phyloP scores from a whole-genome alignment of 1,140 invertebrate genomes.

The Temnothorax nylanderi region DNA sequence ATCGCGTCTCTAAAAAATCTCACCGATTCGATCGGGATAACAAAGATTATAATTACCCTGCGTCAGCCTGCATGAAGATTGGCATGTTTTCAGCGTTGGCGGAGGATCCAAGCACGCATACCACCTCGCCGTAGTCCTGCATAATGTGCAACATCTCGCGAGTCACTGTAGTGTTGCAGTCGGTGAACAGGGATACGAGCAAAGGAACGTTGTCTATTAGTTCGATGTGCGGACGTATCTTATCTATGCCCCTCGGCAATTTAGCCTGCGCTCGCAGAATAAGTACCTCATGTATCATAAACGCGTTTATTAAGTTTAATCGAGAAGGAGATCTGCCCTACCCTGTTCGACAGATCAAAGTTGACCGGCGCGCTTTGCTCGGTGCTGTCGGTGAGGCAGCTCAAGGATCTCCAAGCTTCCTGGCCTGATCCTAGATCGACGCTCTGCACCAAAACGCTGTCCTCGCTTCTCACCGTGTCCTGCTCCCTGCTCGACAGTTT shows the following conservation, averaged over 20 bases:
- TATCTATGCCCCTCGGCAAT: slow-evolving; percentile 97
- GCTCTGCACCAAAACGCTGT: slow-evolving; percentile 85
- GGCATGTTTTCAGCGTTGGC: slow-evolving; percentile 95
- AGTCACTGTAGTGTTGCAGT: slow-evolving; percentile 95
- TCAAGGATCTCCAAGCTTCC: slow-evolving; percentile 91
- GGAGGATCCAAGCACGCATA: slow-evolving; percentile 95
- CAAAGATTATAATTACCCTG: slow-evolving; percentile 87
- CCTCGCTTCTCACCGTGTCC: slow-evolving; percentile 83
- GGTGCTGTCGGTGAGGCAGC: slow-evolving; percentile 94
- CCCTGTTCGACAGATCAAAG: slow-evolving; percentile 96
- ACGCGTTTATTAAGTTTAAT: slow-evolving; percentile 31
- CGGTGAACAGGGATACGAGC: slow-evolving; percentile 98
- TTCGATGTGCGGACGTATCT: slow-evolving; percentile 97
- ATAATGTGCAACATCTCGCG: slow-evolving; percentile 97
- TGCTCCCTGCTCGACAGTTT: slow-evolving; percentile 76
- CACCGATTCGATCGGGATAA: not conserved
- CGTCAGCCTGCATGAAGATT: slow-evolving; percentile 97
- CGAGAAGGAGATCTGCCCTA: slow-evolving; percentile 80
- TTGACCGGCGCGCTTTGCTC: slow-evolving; percentile 95
- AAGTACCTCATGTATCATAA: not conserved
- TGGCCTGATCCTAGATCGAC: slow-evolving; percentile 86
- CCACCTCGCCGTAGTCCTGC: slow-evolving; percentile 98
- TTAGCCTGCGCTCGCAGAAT: slow-evolving; percentile 90
- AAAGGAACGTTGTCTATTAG: slow-evolving; percentile 98
- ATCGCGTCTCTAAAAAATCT: not conserved